Evolutionary conservation across 2,797 vertebrate genomes (phyloP).

Genomic region (Acrossocheilus fasciatus): DNA sequence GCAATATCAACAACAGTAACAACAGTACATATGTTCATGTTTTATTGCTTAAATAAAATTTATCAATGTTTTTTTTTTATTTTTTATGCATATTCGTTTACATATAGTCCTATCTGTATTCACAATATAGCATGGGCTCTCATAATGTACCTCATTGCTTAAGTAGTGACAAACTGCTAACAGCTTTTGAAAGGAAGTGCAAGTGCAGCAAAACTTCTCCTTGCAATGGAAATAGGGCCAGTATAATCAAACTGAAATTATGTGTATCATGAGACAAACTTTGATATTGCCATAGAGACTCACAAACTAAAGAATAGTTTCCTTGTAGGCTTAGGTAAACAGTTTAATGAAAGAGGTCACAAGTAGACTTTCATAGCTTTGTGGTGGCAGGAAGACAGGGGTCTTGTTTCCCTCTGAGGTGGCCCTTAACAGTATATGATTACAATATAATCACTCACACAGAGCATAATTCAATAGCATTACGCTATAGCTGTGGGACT

Average conservation of each 20-base stretch:
- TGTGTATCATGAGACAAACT: conserved; percentile 6
- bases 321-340: conserved; percentile 45
- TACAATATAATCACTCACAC: conserved; percentile 30
- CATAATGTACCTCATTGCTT: background rate
- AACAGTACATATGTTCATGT: background rate
- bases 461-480: conserved; percentile 2
- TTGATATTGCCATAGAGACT: conserved; percentile 36
- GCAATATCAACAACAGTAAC: background rate
- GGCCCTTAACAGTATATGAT: conserved; percentile 22
- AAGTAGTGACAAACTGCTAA: background rate
- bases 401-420: conserved; percentile 6
- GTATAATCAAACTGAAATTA: background rate
- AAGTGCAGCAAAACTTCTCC: background rate
- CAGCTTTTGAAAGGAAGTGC: background rate
- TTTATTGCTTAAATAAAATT: background rate
- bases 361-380: conserved; percentile 41
- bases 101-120: background rate
- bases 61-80: background rate
- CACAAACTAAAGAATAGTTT: conserved; percentile 40
- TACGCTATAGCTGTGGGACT: background rate
- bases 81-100: background rate
- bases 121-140: background rate
- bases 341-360: conserved; percentile 45
- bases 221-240: background rate
- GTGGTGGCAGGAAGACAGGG: conserved; percentile 30